Evolutionary conservation across 37 sponge, comb jelly and placozoan species (phyloP).

Genomic region (Aplysina aerophoba): DNA sequence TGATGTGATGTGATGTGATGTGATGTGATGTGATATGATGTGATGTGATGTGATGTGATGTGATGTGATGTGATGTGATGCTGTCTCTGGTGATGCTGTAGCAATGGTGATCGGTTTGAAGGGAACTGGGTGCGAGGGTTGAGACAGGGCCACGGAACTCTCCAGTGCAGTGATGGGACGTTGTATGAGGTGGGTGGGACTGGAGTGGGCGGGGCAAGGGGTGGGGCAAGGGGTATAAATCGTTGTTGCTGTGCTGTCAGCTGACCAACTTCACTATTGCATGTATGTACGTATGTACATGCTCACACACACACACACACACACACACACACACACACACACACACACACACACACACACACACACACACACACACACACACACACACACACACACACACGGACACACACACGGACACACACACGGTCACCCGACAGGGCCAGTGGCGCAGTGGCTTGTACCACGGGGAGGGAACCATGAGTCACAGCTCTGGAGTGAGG

Average conservation of each 20-base stretch:
- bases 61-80: neutral
- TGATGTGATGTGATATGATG: too few relatives aligned
- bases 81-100: neutral
- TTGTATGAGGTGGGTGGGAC: constrained; percentile 66
- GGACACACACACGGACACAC: neutral
- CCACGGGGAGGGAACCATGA: constrained; percentile 75
- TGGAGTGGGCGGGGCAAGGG: too few relatives aligned
- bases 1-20: neutral
- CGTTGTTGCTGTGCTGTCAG: too few relatives aligned
- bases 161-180: constrained; percentile 60
- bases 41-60: neutral
- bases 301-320: too few relatives aligned
- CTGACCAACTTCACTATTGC: too few relatives aligned
- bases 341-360: too few relatives aligned
- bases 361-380: neutral
- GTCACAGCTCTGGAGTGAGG: constrained; percentile 63
- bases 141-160: constrained; percentile 82
- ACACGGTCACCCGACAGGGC: constrained; percentile 48
- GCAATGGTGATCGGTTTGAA: constrained; percentile 82
- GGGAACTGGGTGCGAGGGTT: constrained; percentile 77
- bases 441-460: constrained; percentile 71
- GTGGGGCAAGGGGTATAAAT: too few relatives aligned
- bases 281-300: too few relatives aligned
- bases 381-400: neutral
- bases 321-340: too few relatives aligned